Evolutionary conservation across 2,888 invertebrate genomes (phyloP), one percentile per base, ranked within the genome.

Genomic region (Latrodectus hesperus): DNA sequence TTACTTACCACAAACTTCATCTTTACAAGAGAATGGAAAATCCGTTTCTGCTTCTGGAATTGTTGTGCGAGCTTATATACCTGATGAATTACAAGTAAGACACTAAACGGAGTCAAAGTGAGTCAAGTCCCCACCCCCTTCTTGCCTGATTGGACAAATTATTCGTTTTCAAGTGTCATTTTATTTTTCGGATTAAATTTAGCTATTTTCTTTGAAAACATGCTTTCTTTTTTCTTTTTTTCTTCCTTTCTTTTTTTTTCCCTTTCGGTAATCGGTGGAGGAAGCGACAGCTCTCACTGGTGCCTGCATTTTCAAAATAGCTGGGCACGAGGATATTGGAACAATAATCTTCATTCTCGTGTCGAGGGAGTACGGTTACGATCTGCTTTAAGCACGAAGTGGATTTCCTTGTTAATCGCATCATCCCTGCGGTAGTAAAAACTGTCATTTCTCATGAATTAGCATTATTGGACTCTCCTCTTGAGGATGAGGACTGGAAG

Each of bases 1-100:
- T 67, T 87, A 87, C 86, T 87, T 87, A 87, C 86, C 86, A 81
- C 67, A 17, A 87, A 87, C 86, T 87, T 87, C 86, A 87, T 87
- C 86, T 87, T 87, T 79, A 78, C 26, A 76, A 53, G 22, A 73
- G 76, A 67, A 71, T 80, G 80, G 53, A 22, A 65, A 76, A 51
- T 77, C 68, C 67, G 74, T 60, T 64, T 26, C 51, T 70, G 64
- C 51, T 72, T 65, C 55, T 77, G 67, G 10, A 52, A 10, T 11
- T 1, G 38, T 12, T 12, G 8, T 49, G 14, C 17, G 10, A 16
- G 71, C 68, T 87, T 87, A 77, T 87, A 87, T 87, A 87, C 76
- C 71, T 73, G 51, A 51, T 11, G 76, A 53, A 10, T 38, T 16
- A 38, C 55, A 71, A 26, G 26, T 70, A 55, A 71, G 26, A 38